Evolutionary conservation across 2,113 vertebrate genomes (phyloP).

Genomic region (Seriola quinqueradiata): DNA sequence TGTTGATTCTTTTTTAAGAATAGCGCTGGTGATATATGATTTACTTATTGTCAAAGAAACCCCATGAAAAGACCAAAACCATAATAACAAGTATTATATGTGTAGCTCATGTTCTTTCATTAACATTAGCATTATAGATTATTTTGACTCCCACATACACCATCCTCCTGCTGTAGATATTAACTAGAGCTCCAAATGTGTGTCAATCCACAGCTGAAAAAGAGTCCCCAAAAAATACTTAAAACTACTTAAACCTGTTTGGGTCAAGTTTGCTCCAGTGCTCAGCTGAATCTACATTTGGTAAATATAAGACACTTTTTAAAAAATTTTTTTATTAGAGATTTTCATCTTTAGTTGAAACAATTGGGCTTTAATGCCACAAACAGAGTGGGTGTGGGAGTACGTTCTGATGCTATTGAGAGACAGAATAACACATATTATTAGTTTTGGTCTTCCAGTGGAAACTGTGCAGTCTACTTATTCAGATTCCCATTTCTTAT

Average conservation of each 20-base stretch:
- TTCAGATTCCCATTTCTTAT: conserved; percentile 23
- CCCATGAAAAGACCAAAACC: background rate
- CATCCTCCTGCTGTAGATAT: background rate
- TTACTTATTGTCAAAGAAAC: no score
- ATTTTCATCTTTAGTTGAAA: background rate
- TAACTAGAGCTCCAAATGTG: background rate
- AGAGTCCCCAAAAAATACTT: background rate
- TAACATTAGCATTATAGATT: no score
- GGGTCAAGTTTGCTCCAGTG: background rate
- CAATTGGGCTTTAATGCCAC: background rate
- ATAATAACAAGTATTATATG: background rate
- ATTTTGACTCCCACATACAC: background rate
- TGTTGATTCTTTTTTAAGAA: no score
- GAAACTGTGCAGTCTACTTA: conserved; percentile 23
- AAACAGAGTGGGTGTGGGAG: background rate
- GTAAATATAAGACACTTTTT: background rate
- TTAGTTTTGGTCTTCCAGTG: background rate
- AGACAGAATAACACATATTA: background rate
- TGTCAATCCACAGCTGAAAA: background rate
- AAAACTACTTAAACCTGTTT: background rate
- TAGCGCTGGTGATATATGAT: no score
- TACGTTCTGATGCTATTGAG: background rate
- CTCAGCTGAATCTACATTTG: background rate
- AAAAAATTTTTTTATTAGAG: background rate
- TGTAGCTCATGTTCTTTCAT: no score